These are phyloP conservation scores for Microplitis demolitor DNA, from an alignment of 1,140 invertebrate genomes.

Conservation along the genomic window DNA sequence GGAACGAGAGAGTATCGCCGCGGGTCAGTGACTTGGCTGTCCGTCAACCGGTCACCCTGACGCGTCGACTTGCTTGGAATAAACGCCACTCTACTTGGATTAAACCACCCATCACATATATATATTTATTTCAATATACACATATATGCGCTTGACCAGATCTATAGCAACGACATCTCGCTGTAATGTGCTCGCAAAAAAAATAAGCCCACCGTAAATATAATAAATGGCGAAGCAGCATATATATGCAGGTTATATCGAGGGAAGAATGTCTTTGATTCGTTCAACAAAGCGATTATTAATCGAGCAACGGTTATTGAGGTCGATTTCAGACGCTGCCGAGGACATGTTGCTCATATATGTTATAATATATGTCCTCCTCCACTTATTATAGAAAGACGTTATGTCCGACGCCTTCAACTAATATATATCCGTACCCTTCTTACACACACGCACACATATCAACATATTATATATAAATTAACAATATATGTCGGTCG, in stretches of 20 bases:
- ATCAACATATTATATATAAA: no score
- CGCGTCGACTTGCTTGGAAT: constrained; percentile 21
- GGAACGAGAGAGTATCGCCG: constrained; percentile 17
- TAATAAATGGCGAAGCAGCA: neutral
- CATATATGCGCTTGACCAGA: no score
- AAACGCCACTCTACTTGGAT: constrained; percentile 14
- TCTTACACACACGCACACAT: neutral
- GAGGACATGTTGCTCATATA: constrained; percentile 9
- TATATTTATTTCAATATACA: constrained; percentile 32
- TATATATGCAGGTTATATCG: neutral
- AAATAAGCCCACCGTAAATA: constrained; percentile 28
- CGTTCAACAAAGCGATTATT: constrained; percentile 11
- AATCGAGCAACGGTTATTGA: constrained; percentile 22
- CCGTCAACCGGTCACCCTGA: constrained; percentile 27
- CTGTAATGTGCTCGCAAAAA: no score
- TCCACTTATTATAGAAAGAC: constrained; percentile 4
- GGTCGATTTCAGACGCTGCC: constrained; percentile 15
- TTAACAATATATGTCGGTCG: no score
- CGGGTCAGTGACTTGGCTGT: constrained; percentile 32
- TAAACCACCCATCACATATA: neutral
- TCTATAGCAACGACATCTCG: no score
- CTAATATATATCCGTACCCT: neutral
- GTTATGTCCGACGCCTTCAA: constrained; percentile 11
- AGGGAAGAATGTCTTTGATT: neutral
- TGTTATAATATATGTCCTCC: constrained; percentile 16